Conservation (phyloP, 2,888 invertebrate species). For the Nasonia oneida region DNA sequence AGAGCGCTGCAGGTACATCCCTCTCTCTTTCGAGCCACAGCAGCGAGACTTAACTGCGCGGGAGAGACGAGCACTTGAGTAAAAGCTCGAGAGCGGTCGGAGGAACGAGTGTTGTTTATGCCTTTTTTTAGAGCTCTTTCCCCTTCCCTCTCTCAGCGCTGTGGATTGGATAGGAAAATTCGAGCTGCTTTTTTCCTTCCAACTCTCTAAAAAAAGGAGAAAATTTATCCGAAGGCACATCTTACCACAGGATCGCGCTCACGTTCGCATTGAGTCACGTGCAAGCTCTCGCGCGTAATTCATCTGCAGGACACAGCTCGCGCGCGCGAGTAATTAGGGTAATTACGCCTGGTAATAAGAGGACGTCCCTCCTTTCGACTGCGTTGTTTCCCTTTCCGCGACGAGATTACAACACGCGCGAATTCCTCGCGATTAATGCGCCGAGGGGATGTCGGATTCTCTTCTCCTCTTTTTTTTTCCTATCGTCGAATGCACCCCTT, state of each 20-base stretch:
- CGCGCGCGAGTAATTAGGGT: constrained; percentile 64
- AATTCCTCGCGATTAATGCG: not conserved
- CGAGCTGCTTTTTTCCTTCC: too few species aligned
- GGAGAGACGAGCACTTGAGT: not conserved
- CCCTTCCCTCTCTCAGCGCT: too few species aligned
- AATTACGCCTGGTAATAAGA: constrained; percentile 65
- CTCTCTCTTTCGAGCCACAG: too few species aligned
- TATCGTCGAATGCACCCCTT: not conserved
- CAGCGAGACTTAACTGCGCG: too few species aligned
- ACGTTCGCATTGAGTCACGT: constrained; percentile 21
- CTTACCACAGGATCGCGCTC: not conserved
- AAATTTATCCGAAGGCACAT: not conserved
- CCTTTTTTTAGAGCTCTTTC: not conserved
- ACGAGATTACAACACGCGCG: constrained; percentile 3
- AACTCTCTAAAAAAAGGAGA: not conserved
- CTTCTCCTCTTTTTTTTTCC: not conserved
- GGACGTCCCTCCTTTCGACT: constrained; percentile 28
- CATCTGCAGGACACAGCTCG: not conserved
- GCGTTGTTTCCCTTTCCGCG: not conserved
- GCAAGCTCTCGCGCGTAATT: constrained; percentile 23
- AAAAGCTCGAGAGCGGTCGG: not conserved
- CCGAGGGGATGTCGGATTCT: not conserved
- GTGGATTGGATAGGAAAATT: not conserved
- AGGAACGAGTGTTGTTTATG: not conserved
- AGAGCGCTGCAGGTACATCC: not conserved